Evolutionary conservation across 2,113 vertebrate genomes (phyloP).

Genomic region (Pteropus alecto): DNA sequence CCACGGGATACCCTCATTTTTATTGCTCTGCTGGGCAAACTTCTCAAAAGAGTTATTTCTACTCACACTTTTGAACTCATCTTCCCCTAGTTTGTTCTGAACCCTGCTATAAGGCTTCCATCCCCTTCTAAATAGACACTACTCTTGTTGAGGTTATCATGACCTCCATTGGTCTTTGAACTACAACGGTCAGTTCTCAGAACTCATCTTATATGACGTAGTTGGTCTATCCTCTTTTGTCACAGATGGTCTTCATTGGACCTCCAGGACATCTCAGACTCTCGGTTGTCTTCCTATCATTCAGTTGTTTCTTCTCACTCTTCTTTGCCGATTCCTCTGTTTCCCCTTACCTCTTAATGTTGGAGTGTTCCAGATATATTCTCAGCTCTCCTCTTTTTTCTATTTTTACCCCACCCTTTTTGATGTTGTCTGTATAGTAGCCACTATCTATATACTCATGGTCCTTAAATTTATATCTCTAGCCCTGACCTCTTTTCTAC

Average conservation of each 20-base stretch:
- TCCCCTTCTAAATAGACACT: background rate
- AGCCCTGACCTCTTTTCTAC: background rate
- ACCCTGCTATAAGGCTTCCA: background rate
- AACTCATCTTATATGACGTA: background rate
- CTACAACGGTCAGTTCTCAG: background rate
- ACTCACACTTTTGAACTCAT: background rate
- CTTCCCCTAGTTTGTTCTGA: background rate
- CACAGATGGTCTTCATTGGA: background rate
- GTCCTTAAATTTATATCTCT: background rate
- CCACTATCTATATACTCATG: background rate
- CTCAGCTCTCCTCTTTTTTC: background rate
- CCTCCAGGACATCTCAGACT: background rate
- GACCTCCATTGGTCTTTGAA: background rate
- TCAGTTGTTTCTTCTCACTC: background rate
- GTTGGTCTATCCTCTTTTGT: background rate
- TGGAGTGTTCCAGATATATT: background rate
- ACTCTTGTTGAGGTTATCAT: background rate
- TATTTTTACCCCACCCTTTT: background rate
- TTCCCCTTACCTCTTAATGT: background rate
- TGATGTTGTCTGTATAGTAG: background rate
- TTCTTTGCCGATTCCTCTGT: background rate
- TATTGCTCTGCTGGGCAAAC: background rate
- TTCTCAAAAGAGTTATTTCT: background rate
- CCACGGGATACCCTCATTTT: background rate
- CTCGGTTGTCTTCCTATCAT: background rate